A percentile compares a stretch with the other conserved stretches of the same genome.
These are phyloP conservation scores for Podarcis raffonei DNA, from an alignment of 2,113 vertebrate genomes.

Conservation along the genomic window DNA sequence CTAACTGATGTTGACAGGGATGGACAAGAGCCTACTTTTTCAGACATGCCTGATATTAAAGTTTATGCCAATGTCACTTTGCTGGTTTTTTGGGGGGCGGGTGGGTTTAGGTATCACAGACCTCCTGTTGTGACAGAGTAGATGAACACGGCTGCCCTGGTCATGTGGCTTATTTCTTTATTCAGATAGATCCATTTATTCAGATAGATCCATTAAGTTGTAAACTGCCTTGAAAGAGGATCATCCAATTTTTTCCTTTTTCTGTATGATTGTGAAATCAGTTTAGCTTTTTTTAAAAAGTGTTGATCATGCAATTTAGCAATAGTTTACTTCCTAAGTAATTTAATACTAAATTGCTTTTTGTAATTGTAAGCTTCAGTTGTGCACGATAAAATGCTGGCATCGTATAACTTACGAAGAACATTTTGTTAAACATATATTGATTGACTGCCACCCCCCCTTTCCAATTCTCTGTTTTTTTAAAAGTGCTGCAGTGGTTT, in stretches of 20 bases:
- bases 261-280: neutral
- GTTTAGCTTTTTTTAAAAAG: neutral
- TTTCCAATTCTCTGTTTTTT: conserved; percentile 54
- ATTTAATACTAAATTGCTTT: neutral
- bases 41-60: neutral
- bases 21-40: neutral
- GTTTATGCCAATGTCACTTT: no score
- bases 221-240: neutral
- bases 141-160: no score
- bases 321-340: neutral
- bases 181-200: neutral
- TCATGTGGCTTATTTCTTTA: neutral
- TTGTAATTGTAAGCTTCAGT: neutral
- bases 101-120: neutral
- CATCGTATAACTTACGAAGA: neutral
- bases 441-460: conserved; percentile 23
- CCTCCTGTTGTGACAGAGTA: neutral
- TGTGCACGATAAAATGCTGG: neutral
- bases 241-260: neutral
- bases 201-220: neutral
- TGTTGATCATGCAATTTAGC: neutral
- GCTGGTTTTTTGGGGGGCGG: neutral
- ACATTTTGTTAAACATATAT: neutral
- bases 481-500: conserved; percentile 89
- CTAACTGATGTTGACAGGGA: neutral